Evolutionary conservation across 2,113 vertebrate species (phyloP), one percentile per base, ranked within the genome.

Genomic region (Prietella phreatophila): DNA sequence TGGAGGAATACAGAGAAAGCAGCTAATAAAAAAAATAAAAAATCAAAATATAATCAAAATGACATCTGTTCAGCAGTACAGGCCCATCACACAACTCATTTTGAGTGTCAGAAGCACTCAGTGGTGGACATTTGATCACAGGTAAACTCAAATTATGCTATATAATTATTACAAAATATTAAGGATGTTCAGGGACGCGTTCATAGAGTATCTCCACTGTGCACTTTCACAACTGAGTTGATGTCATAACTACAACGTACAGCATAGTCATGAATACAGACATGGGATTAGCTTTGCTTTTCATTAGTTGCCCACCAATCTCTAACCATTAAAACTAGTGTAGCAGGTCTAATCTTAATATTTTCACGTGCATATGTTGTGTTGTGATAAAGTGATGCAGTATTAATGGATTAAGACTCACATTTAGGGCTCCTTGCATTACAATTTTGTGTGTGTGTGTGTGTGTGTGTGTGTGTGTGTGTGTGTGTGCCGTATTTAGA

Each of bases 151-250:
- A 88, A 88, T 88, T 82, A 58, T 63, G 69, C 85, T 87, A 87
- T 20, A 69, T 42, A 82, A 82, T 75, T 53, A 67, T 83, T 69
- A 91, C 55, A 69, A 86, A 81, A 82, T 75, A 67, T 84, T 9
- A 79, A 83, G 87, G 82, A 75, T 79, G 76, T 91, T 91, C 87
- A 90, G 90, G 90, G 90, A 89, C 60, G 67, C 83, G 86, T 88
- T 83, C 63, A 84, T 81, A 76, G 56, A 90, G 36, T 61, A 60
- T 85, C 67, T 63, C 87, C 90, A 88, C 90, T 89, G 90, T 91
- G 88, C 86, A 88, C 88, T 89, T 88, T 89, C 87, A 87, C 71
- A 85, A 50, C 73, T 69, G 60, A 67, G 76, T 73, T 69, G 84
- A 87, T 86, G 25, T 85, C 65, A 82, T 58, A 55, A 87, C 50